Base-by-base conservation (phyloP, 2,888 invertebrate species). In the Volucella zonaria region DNA sequence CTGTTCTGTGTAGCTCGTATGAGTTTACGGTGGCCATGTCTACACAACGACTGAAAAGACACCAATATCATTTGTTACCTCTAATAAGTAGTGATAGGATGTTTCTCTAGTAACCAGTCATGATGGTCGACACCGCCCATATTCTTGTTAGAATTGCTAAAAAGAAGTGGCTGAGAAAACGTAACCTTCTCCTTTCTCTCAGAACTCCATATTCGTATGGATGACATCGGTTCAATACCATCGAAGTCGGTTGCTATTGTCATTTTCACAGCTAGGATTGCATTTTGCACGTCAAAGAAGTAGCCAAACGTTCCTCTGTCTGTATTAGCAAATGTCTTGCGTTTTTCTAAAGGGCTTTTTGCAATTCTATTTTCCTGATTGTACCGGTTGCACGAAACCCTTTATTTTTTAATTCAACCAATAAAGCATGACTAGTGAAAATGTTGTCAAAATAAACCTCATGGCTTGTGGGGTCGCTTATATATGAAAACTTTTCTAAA, bases 51-150 rank as follows among this genome's bases (percentile, higher is more conserved):
- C 10, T 31, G 38, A 56, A 31, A n/a, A 31, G 2, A 38, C 54
- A 56, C 54, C 54, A 56, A 38, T 56, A 31, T 31, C 54, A 56
- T 31, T 56, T 56, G 31, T 56, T 56, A 11, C 54, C 54, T 11
- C 56, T 23, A 10, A 56, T 31, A n/a, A n/a, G n/a, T n/a, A 31
- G 56, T 38, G 3, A 12, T 56, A 12, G 0, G 31, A n/a, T 56
- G 11, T 31, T 56, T 56, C 14, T 23, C 23, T 10, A 31, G 11
- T 8, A 56, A 31, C 56, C 38, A 56, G 38, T 56, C 56, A 31
- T 56, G 56, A n/a, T 56, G 12, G n/a, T 56, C 31, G 12, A 56
- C 56, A 3, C 56, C 56, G 12, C 38, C 38, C 56, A 56, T 56
- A 56, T 52, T 23, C 18, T 23, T 23, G 18, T 23, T 23, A 23